phyloP scores from a whole-genome alignment of 2,888 invertebrate genomes.

The Cheilosia grossa region DNA sequence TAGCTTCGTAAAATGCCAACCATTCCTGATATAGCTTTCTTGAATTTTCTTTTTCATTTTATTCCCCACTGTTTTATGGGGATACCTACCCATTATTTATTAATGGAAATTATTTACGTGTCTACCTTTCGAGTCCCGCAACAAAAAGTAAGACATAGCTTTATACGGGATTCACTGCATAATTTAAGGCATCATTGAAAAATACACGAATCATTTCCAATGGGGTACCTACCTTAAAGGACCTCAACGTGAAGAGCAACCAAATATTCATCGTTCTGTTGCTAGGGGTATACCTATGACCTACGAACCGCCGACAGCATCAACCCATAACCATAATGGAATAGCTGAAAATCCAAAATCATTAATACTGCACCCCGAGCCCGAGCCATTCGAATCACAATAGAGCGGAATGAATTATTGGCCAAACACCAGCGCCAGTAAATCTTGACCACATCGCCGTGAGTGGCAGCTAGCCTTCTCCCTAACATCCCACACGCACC shows the following conservation, averaged over 20 bases:
- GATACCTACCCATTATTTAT: too few species aligned
- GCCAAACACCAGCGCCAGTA: constrained; percentile 37
- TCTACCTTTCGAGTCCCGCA: too few species aligned
- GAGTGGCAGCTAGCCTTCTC: constrained; percentile 34
- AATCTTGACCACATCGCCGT: constrained; percentile 50
- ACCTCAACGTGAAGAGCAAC: too few species aligned
- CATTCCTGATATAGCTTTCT: too few species aligned
- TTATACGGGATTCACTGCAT: too few species aligned
- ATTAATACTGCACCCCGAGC: constrained; percentile 41
- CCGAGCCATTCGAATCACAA: constrained; percentile 53
- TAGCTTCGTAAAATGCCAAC: too few species aligned
- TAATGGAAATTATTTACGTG: too few species aligned
- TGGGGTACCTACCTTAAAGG: not conserved
- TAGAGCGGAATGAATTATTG: constrained; percentile 52
- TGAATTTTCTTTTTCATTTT: too few species aligned
- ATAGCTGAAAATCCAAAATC: constrained; percentile 37
- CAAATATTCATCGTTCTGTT: not conserved
- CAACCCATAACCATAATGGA: constrained; percentile 1
- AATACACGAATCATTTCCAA: too few species aligned
- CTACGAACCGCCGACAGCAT: not conserved
- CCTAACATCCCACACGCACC: not conserved
- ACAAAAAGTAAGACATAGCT: too few species aligned
- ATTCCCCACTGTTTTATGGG: too few species aligned
- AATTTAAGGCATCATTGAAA: too few species aligned
- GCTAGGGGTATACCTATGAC: not conserved